Conservation (phyloP, 2,113 vertebrate species). For the Xenopus laevis region DNA sequence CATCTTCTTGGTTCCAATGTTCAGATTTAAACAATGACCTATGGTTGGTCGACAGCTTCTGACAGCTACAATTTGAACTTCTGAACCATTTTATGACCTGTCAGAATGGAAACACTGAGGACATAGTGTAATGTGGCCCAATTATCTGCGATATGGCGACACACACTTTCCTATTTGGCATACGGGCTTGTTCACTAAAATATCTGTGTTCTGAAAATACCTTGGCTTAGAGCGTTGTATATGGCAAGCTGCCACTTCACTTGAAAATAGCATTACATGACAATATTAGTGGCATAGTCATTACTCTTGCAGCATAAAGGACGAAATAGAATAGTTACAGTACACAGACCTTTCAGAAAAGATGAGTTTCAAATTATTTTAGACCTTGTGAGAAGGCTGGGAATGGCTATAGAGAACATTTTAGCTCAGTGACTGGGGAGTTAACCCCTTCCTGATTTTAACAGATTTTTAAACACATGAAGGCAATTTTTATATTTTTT, state of each 20-base stretch:
- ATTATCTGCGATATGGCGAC: slow-evolving; percentile 9
- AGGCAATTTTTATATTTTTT: too few species aligned
- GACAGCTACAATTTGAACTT: slow-evolving; percentile 10
- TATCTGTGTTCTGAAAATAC: slow-evolving; percentile 36
- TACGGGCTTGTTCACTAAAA: slow-evolving; percentile 18
- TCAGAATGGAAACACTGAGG: slow-evolving; percentile 3
- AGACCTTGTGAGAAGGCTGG: slow-evolving; percentile 36
- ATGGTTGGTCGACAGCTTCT: background rate
- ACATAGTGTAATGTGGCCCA: slow-evolving; percentile 11
- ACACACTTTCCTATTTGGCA: slow-evolving; percentile 20
- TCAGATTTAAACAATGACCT: background rate
- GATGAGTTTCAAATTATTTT: slow-evolving; percentile 37
- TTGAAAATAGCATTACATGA: slow-evolving; percentile 43
- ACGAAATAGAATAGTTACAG: slow-evolving; percentile 39
- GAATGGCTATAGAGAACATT: slow-evolving; percentile 13
- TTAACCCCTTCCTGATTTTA: slow-evolving; percentile 10
- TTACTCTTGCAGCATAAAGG: slow-evolving; percentile 37
- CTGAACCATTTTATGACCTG: slow-evolving; percentile 16
- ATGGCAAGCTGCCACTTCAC: slow-evolving; percentile 37
- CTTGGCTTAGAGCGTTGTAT: slow-evolving; percentile 32
- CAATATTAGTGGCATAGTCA: slow-evolving; percentile 44
- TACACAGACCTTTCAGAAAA: slow-evolving; percentile 39
- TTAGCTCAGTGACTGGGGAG: background rate
- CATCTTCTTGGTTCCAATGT: background rate
- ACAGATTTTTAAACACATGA: too few species aligned